Conservation (phyloP, 2,888 invertebrate species). For the Empis stercorea region DNA sequence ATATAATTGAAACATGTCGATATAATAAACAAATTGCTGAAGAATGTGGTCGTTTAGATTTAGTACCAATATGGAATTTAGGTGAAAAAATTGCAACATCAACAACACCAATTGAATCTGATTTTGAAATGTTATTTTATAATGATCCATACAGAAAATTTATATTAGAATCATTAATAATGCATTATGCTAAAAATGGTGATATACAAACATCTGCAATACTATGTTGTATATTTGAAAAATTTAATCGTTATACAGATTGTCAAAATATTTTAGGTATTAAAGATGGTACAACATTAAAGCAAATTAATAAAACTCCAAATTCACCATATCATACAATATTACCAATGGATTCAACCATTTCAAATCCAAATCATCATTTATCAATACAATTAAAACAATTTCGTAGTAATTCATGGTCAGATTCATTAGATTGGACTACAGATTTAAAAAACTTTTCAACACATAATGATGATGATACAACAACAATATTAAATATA, state of each 20-base stretch:
- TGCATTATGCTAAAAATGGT: slow-evolving; percentile 63
- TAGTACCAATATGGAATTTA: slow-evolving; percentile 79
- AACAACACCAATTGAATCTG: slow-evolving; percentile 37
- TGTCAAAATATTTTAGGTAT: not conserved
- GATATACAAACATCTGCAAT: slow-evolving; percentile 93
- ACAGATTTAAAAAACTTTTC: not conserved
- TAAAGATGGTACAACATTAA: slow-evolving; percentile 1
- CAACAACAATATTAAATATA: too few relatives aligned
- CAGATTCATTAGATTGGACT: slow-evolving; percentile 60
- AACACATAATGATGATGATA: too few relatives aligned
- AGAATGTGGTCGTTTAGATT: slow-evolving; percentile 60
- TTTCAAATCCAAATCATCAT: slow-evolving; percentile 49
- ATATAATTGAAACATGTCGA: slow-evolving; percentile 55
- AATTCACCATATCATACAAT: slow-evolving; percentile 77
- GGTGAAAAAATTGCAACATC: slow-evolving; percentile 56
- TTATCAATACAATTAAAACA: slow-evolving; percentile 51
- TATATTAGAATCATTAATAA: slow-evolving; percentile 70
- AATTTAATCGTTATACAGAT: slow-evolving; percentile 24
- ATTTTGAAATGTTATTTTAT: slow-evolving; percentile 53
- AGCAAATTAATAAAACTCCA: slow-evolving; percentile 33
- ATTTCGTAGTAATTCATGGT: slow-evolving; percentile 75
- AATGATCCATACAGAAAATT: slow-evolving; percentile 78
- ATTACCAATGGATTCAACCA: slow-evolving; percentile 63
- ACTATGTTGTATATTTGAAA: slow-evolving; percentile 77
- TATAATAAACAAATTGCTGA: slow-evolving; percentile 62